Base-by-base conservation (phyloP, 2,888 invertebrate species). In the Synergus laeviventris region DNA sequence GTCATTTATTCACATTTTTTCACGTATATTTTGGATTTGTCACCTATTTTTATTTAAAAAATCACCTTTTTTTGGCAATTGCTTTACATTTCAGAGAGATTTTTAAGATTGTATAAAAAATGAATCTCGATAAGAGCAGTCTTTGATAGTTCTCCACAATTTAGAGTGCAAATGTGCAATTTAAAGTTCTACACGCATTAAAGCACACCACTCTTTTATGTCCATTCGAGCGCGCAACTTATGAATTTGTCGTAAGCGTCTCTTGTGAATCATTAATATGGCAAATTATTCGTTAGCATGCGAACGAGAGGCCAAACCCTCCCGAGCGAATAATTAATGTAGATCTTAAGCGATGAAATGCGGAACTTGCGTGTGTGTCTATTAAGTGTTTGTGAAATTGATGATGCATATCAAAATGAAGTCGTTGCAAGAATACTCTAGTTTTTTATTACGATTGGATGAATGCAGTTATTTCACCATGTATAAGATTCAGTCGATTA, bases 351-450 rank as follows among this genome's bases (percentile, higher is more conserved):
- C 31, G 31, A 31, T 61, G 31, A 61, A 7, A 61, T 31, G 61
- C 36, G 16, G 36, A 61, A 16, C 36, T 31, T 61, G 36, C 36
- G 61, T 61, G 61, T 61, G 36, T 61, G 16, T 16, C 16, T 61
- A 36, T 36, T 61, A 61, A 61, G n/a, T 61, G 16, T 36, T 61
- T 36, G n/a, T 61, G 7, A 36, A 36, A 61, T 61, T 61, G 54
- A 54, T 11, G 36, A 61, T 36, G 36, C 9, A 61, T n/a, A 61
- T 36, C 61, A 61, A 61, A 61, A 61, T 36, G 76, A 66, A 16
- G 75, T 75, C 59, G 77, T 77, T 54, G 11, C 18, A 9, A 18
- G 54, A 54, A 54, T 54, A 9, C 11, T 18, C 54, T 18, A 54
- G 54, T 54, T 54, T 54, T 54, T 54, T 2, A 8, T 54, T 2